These are phyloP conservation scores for Mamestra configurata DNA, from an alignment of 1,140 invertebrate species.

Conservation along the genomic window DNA sequence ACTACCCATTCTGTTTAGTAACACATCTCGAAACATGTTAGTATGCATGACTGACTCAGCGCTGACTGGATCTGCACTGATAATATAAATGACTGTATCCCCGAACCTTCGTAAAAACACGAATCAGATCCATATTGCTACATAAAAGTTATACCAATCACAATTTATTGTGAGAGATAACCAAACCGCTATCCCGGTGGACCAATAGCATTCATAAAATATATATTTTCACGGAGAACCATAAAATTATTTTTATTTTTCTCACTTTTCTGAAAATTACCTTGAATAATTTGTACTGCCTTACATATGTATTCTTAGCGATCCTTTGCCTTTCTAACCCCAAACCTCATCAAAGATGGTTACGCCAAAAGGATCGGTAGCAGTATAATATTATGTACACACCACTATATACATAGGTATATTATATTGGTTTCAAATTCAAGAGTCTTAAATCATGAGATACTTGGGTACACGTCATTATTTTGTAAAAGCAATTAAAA, in stretches of 20 bases:
- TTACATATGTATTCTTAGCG: too few relatives aligned
- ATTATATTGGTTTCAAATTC: too few relatives aligned
- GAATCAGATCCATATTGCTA: constrained; percentile 12
- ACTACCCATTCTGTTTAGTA: too few relatives aligned
- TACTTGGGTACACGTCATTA: too few relatives aligned
- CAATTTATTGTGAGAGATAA: constrained; percentile 41
- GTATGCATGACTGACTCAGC: neutral
- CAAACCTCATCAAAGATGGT: too few relatives aligned
- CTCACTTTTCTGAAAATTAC: neutral
- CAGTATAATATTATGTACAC: too few relatives aligned
- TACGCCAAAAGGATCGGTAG: too few relatives aligned
- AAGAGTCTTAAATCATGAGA: too few relatives aligned
- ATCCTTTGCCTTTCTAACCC: too few relatives aligned
- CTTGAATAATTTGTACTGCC: neutral
- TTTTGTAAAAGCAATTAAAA: too few relatives aligned
- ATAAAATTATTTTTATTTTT: constrained; percentile 4
- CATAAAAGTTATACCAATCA: constrained; percentile 32
- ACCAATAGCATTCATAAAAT: constrained; percentile 14
- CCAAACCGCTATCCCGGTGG: constrained; percentile 5
- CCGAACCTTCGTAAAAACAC: constrained; percentile 4
- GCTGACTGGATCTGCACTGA: neutral
- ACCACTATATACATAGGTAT: too few relatives aligned
- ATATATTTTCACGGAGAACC: constrained; percentile 11
- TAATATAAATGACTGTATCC: constrained; percentile 6
- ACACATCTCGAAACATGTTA: too few relatives aligned